Evolutionary conservation across 2,797 vertebrate genomes (phyloP).

Genomic region (Coregonus suidteri): DNA sequence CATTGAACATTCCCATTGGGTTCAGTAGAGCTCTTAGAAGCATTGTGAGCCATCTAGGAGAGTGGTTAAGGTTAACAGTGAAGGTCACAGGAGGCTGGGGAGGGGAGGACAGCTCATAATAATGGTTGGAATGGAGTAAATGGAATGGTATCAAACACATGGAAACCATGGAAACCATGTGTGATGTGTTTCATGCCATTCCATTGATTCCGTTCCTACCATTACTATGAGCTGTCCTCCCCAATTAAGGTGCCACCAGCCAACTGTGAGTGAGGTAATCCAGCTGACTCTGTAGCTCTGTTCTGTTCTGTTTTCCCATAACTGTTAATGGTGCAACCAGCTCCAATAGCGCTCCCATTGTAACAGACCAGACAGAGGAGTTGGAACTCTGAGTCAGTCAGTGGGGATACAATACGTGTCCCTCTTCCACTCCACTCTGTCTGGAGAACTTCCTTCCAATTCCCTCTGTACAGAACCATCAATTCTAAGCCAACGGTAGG

Average conservation of each 20-base stretch:
- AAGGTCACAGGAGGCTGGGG: no score
- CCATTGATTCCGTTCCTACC: no score
- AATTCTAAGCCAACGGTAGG: background rate
- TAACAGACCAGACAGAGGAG: background rate
- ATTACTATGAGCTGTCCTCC: no score
- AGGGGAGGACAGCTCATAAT: no score
- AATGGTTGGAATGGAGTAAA: no score
- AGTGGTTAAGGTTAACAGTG: no score
- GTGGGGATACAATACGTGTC: background rate
- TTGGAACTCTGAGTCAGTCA: background rate
- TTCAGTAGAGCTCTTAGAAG: background rate
- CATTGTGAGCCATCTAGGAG: no score
- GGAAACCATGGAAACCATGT: no score
- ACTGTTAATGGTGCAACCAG: background rate
- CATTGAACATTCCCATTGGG: background rate
- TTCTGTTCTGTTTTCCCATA: background rate
- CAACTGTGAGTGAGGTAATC: background rate
- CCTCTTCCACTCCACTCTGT: background rate
- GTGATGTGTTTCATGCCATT: no score
- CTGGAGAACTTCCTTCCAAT: background rate
- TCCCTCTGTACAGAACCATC: background rate
- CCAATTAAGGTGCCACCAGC: no score
- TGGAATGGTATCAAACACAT: no score
- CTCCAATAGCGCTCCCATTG: background rate
- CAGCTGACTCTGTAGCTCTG: background rate